Evolutionary conservation across 2,888 invertebrate genomes (phyloP).

Genomic region (Ypsolopha sequella): DNA sequence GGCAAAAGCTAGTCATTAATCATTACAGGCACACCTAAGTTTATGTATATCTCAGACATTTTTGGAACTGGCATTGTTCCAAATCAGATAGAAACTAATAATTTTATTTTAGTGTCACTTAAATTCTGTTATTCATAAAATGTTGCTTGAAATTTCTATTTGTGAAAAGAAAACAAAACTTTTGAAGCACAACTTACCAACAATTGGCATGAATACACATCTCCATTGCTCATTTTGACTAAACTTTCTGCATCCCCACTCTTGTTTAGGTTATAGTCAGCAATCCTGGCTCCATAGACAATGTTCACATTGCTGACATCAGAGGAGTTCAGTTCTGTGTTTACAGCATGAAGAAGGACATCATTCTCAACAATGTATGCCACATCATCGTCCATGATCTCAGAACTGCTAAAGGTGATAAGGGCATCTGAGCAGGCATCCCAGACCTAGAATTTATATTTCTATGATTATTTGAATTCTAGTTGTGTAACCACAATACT

Average conservation of each 20-base stretch:
- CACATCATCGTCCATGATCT: conserved; percentile 78
- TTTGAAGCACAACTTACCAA: conserved; percentile 67
- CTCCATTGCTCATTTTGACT: conserved; percentile 75
- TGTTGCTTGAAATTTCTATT: too few relatives aligned
- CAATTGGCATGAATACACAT: conserved; percentile 74
- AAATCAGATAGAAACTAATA: too few relatives aligned
- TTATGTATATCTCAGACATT: too few relatives aligned
- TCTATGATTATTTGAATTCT: background rate
- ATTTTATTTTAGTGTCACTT: too few relatives aligned
- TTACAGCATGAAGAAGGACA: conserved; percentile 82
- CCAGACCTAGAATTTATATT: conserved; percentile 81
- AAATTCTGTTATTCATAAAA: too few relatives aligned
- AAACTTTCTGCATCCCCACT: conserved; percentile 32
- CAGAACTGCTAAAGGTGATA: conserved; percentile 84
- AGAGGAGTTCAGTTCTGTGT: conserved; percentile 62
- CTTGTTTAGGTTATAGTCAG: conserved; percentile 71
- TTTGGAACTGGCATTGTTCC: too few relatives aligned
- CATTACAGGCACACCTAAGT: too few relatives aligned
- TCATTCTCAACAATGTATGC: conserved; percentile 97
- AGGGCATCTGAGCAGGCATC: conserved; percentile 91
- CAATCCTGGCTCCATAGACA: conserved; percentile 77
- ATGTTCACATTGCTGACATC: conserved; percentile 73
- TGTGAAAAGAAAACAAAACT: background rate
- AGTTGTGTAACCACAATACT: too few relatives aligned
- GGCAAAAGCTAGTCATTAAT: too few relatives aligned